Evolutionary conservation across 1,140 invertebrate species (phyloP).

Genomic region (Bombus superbus): DNA sequence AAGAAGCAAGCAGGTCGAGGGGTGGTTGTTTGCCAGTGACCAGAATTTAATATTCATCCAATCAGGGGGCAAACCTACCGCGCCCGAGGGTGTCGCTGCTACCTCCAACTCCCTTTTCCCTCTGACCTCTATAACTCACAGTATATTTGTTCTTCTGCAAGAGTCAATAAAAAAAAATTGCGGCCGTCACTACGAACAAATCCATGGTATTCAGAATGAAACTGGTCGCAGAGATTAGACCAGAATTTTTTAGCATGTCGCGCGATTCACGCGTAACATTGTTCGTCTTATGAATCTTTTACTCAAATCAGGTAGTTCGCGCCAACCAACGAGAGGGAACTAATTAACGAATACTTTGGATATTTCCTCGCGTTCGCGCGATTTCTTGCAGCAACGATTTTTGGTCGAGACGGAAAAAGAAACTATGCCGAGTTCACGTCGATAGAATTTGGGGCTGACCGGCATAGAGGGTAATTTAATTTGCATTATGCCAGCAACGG

Average conservation of each 20-base stretch:
- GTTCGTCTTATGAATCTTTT: neutral
- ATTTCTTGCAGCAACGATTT: conserved; percentile 1
- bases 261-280: too few relatives aligned
- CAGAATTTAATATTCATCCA: conserved; percentile 80
- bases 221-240: neutral
- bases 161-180: conserved; percentile 70
- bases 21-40: conserved; percentile 77
- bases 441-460: conserved; percentile 59
- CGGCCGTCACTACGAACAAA: neutral
- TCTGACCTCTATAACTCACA: conserved; percentile 48
- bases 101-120: conserved; percentile 40
- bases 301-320: neutral
- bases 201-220: neutral
- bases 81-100: conserved; percentile 65
- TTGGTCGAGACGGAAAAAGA: conserved; percentile 33
- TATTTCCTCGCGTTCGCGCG: neutral
- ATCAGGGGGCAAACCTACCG: conserved; percentile 68
- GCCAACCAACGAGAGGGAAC: neutral
- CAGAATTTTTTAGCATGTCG: neutral
- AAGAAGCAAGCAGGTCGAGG: conserved; percentile 55
- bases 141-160: conserved; percentile 70
- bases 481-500: conserved; percentile 73
- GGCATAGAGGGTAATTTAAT: conserved; percentile 75
- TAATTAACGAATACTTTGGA: neutral
- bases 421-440: conserved; percentile 45